Evolutionary conservation across 2,113 vertebrate genomes (phyloP).

Genomic region (Melanocharis versteri): DNA sequence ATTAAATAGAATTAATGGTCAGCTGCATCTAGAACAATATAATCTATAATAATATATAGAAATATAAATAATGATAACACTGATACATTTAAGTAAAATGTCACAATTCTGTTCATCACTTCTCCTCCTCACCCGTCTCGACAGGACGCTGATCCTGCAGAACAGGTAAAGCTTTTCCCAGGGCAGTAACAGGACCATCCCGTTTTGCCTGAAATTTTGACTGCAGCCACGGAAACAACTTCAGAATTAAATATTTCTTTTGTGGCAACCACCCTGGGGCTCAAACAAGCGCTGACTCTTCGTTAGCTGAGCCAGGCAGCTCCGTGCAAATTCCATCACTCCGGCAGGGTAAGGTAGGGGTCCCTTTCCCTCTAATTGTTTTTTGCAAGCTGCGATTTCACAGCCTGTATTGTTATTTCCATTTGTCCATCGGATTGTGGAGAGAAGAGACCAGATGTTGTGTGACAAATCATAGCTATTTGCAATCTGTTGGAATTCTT

Average conservation of each 20-base stretch:
- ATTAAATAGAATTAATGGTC: background rate
- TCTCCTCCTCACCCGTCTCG: fast-evolving
- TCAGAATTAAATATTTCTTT: background rate
- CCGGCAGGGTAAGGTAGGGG: slow-evolving; percentile 13
- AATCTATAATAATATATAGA: no score
- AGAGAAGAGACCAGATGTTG: slow-evolving; percentile 59
- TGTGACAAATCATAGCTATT: slow-evolving; percentile 65
- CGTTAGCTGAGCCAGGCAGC: background rate
- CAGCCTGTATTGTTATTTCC: slow-evolving; percentile 54
- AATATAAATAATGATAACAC: background rate
- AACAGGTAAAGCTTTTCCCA: background rate
- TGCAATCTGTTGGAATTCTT: slow-evolving; percentile 67
- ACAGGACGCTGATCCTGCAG: fast-evolving
- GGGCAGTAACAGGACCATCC: no score
- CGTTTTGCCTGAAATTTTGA: background rate
- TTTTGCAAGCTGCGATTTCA: slow-evolving; percentile 37
- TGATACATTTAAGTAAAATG: background rate
- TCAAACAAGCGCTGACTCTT: background rate
- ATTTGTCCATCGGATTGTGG: slow-evolving; percentile 59
- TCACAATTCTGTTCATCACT: background rate
- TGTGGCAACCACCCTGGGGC: background rate
- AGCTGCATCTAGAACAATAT: background rate
- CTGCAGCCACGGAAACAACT: background rate
- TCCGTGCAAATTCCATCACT: slow-evolving; percentile 28
- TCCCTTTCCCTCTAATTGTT: slow-evolving; percentile 37